A percentile compares a stretch with the other conserved stretches of the same genome.
Conservation (phyloP, 2,113 vertebrate genomes). For the Tympanuchus pallidicinctus region DNA sequence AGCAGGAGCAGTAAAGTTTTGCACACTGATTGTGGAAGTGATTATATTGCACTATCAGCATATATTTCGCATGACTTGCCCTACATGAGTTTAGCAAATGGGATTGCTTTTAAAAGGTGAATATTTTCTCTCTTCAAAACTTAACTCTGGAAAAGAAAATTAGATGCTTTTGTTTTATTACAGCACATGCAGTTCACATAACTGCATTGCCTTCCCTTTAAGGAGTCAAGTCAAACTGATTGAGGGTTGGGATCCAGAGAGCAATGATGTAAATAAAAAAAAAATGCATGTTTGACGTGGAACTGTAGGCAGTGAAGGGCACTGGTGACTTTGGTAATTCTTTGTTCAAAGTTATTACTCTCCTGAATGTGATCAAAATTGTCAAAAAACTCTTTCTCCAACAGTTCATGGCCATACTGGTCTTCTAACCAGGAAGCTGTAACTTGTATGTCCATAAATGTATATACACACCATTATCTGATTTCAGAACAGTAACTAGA, state of each 20-base stretch:
- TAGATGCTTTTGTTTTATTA: background rate
- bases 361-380: background rate
- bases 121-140: background rate
- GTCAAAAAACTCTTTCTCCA: background rate
- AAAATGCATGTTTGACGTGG: background rate
- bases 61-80: background rate
- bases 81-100: rapidly evolving
- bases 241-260: rapidly evolving
- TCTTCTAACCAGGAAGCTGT: background rate
- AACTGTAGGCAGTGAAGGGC: background rate
- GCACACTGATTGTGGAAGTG: background rate
- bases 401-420: background rate
- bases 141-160: background rate
- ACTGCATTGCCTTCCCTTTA: background rate
- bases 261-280: background rate
- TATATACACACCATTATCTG: background rate
- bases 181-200: rapidly evolving
- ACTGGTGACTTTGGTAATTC: background rate
- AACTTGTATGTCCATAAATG: background rate
- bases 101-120: background rate
- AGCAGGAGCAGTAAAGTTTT: background rate
- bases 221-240: background rate
- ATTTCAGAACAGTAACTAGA: background rate
- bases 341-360: background rate
- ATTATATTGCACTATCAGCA: background rate